Base-by-base conservation (phyloP, 1,140 invertebrate genomes). In the Andrena cerasifolii region DNA sequence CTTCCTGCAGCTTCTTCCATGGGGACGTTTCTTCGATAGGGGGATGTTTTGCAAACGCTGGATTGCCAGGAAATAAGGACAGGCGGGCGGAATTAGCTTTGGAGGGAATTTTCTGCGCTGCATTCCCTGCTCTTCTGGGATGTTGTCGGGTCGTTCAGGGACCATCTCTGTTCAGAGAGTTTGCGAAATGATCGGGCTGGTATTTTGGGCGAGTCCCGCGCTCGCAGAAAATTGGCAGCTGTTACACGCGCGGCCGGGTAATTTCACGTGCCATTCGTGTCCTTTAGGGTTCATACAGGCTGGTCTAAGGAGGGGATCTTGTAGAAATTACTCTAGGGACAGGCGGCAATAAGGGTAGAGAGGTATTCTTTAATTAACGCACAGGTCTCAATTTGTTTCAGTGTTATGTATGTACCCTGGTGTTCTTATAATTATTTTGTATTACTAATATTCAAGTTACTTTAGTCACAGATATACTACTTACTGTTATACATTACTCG, bases 21-120 rank as follows among this genome's bases (percentile, higher is more conserved):
- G 14, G 24, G 8, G 24, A 28, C n/a, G n/a, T n/a, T n/a, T 43
- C 24, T 26, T 21, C 8, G 24, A 66, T 31, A 8, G 21, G 54
- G 24, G 40, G 36, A 74, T 74, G 49, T 56, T 67, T 58, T 75
- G 72, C 62, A 28, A 75, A 67, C 51, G 51, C 28, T 56, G 28
- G 24, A 62, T n/a, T 66, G 36, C 36, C 49, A 26, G 21, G 40
- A 40, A 58, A 58, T 47, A 28, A 67, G 28, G 16, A n/a, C 14
- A 45, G 58, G 47, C 24, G 62, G 36, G 7, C 36, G 49, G 49
- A 74, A 74, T 74, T 74, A 74, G 51, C 21, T 7, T 21, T n/a
- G 10, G 26, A 26, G 26, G 7, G 72, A 75, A 43, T 63, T 75
- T 66, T 58, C 62, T 53, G 49, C 4, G 3, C 36, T 4, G 72